Conservation (phyloP, 92 coral and sea anemone genomes). For the Blastomussa wellsi region DNA sequence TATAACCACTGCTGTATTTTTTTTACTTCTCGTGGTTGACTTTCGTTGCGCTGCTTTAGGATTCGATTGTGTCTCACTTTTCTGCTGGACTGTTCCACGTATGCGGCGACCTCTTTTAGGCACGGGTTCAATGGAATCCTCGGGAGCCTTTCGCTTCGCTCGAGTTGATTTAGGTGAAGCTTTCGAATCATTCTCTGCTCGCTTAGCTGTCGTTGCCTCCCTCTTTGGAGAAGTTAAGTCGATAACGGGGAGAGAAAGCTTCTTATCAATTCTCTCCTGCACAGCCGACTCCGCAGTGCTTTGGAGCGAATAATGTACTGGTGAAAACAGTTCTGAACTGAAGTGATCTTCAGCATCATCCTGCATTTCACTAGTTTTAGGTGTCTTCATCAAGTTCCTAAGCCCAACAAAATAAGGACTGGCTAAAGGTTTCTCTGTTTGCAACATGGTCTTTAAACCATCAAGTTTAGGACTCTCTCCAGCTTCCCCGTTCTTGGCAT, state of each 20-base stretch:
- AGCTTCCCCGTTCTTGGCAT: not conserved
- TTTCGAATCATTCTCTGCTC: slow-evolving; percentile 18
- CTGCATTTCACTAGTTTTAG: slow-evolving; percentile 32
- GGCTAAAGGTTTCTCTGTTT: not conserved
- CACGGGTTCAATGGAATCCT: slow-evolving; percentile 57
- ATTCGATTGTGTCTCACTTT: slow-evolving; percentile 7
- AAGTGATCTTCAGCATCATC: slow-evolving; percentile 61
- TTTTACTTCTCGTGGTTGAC: slow-evolving; percentile 28
- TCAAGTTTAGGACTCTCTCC: slow-evolving; percentile 25
- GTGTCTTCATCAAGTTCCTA: slow-evolving; percentile 35
- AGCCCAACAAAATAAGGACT: slow-evolving; percentile 44
- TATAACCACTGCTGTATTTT: slow-evolving; percentile 58
- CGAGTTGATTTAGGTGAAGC: slow-evolving; percentile 55
- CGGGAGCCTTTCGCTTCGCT: slow-evolving; percentile 71
- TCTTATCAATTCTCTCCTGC: not conserved
- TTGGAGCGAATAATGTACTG: slow-evolving; percentile 17
- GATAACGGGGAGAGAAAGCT: not conserved
- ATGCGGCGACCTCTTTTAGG: slow-evolving; percentile 71
- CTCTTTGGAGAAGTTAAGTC: slow-evolving; percentile 3
- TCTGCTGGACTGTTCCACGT: slow-evolving; percentile 16
- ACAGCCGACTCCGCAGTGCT: not conserved
- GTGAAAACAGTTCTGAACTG: slow-evolving; percentile 50
- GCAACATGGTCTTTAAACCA: slow-evolving; percentile 23
- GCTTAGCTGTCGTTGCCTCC: slow-evolving; percentile 5
- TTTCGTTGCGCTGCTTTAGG: slow-evolving; percentile 39